Evolutionary conservation across 2,888 invertebrate genomes (phyloP).

Genomic region (Gandaritis pyraliata): DNA sequence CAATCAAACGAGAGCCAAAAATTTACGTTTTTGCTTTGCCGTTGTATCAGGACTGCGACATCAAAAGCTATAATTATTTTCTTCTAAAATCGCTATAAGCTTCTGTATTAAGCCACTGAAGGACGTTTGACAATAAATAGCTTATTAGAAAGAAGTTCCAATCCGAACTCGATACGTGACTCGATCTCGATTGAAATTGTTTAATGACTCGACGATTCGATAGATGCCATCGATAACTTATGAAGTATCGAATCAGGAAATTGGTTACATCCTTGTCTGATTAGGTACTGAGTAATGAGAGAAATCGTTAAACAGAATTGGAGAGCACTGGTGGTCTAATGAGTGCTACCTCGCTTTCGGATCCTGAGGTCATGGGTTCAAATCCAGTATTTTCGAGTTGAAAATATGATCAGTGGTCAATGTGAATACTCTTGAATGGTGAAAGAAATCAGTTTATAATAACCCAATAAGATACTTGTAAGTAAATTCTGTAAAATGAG

Average conservation of each 20-base stretch:
- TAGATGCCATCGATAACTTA: slow-evolving; percentile 51
- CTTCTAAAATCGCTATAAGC: slow-evolving; percentile 42
- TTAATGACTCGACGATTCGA: slow-evolving; percentile 59
- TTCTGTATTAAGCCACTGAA: slow-evolving; percentile 39
- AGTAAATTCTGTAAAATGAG: no score
- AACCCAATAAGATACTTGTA: no score
- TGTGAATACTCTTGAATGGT: no score
- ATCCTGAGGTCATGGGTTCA: neutral
- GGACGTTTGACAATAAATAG: slow-evolving; percentile 76
- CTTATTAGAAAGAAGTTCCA: slow-evolving; percentile 79
- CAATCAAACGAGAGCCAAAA: no score
- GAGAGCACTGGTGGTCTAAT: slow-evolving; percentile 1
- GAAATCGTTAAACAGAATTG: neutral
- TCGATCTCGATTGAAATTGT: slow-evolving; percentile 68
- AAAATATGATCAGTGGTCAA: no score
- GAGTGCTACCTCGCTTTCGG: neutral
- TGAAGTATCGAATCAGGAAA: slow-evolving; percentile 36
- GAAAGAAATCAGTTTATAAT: neutral
- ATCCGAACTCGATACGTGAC: slow-evolving; percentile 76
- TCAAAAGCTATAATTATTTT: neutral
- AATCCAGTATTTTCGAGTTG: neutral
- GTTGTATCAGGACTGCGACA: neutral
- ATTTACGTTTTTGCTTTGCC: no score
- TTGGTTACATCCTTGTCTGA: slow-evolving; percentile 38
- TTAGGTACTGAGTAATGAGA: slow-evolving; percentile 26